Conservation (phyloP, 2,888 invertebrate genomes). For the Caenorhabditis macrosperma region DNA sequence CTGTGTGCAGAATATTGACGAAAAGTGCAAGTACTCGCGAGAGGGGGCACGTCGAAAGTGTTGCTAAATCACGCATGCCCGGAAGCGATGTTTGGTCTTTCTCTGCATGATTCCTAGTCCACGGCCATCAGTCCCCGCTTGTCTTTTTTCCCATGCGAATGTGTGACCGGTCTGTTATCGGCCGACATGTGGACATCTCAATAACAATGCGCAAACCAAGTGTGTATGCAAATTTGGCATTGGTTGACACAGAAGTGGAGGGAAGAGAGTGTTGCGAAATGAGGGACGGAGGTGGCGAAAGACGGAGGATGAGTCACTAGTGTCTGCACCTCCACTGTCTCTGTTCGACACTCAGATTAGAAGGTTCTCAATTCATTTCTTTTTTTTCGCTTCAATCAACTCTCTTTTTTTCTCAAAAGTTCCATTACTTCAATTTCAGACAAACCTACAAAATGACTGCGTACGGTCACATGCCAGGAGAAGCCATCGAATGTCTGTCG, state of each 20-base stretch:
- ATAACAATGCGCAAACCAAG: neutral
- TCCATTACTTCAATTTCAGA: neutral
- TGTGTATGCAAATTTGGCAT: conserved; percentile 35
- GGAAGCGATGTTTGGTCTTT: conserved; percentile 44
- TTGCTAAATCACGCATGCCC: neutral
- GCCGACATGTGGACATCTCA: neutral
- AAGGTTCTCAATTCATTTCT: neutral
- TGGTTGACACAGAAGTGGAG: neutral
- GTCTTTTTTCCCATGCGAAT: neutral
- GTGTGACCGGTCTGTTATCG: neutral
- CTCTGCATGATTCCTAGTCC: conserved; percentile 13
- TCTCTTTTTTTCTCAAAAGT: neutral
- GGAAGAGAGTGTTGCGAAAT: conserved; percentile 1
- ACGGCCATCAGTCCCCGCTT: conserved; percentile 33
- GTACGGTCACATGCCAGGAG: conserved; percentile 74
- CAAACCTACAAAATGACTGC: conserved; percentile 60
- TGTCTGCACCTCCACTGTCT: conserved; percentile 12
- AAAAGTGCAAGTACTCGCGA: neutral
- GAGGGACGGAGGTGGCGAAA: neutral
- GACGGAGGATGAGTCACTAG: conserved; percentile 22
- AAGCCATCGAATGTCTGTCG: conserved; percentile 73
- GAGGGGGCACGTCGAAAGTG: neutral
- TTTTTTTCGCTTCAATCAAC: neutral
- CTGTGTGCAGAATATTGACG: neutral
- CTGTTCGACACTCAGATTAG: neutral